phyloP scores from a whole-genome alignment of 2,888 invertebrate species.

The Macaria notata region DNA sequence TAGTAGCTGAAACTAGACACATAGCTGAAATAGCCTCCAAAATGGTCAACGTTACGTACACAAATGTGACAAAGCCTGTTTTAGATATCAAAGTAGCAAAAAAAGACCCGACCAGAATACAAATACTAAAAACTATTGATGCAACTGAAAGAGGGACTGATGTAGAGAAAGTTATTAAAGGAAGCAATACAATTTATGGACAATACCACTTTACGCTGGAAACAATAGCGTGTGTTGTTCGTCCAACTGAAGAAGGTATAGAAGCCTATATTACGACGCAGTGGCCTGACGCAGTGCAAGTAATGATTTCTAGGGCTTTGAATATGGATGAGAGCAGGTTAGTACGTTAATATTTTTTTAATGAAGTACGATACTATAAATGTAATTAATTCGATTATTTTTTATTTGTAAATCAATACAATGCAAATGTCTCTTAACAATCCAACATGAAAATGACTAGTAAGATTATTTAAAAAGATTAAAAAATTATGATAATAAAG shows the following conservation, averaged over 20 bases:
- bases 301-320: constrained; percentile 71
- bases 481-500: no score
- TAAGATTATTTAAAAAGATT: no score
- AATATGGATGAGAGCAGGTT: constrained; percentile 74
- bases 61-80: constrained; percentile 50
- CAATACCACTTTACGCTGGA: constrained; percentile 88
- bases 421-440: no score
- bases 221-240: constrained; percentile 79
- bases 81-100: constrained; percentile 23
- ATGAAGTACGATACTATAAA: no score
- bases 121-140: constrained; percentile 1
- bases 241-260: constrained; percentile 84
- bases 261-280: constrained; percentile 82
- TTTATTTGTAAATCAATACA: no score
- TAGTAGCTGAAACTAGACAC: constrained; percentile 81
- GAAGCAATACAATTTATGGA: constrained; percentile 40
- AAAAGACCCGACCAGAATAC: constrained; percentile 17
- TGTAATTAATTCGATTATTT: no score
- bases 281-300: constrained; percentile 77
- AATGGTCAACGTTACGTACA: constrained; percentile 79
- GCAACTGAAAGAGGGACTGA: constrained; percentile 26
- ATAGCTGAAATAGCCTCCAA: constrained; percentile 80
- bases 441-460: no score
- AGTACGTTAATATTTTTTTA: constrained; percentile 38
- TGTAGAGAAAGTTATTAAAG: constrained; percentile 23